These are phyloP conservation scores for Phasia obesa DNA, from an alignment of 2,888 invertebrate genomes.

Conservation along the genomic window DNA sequence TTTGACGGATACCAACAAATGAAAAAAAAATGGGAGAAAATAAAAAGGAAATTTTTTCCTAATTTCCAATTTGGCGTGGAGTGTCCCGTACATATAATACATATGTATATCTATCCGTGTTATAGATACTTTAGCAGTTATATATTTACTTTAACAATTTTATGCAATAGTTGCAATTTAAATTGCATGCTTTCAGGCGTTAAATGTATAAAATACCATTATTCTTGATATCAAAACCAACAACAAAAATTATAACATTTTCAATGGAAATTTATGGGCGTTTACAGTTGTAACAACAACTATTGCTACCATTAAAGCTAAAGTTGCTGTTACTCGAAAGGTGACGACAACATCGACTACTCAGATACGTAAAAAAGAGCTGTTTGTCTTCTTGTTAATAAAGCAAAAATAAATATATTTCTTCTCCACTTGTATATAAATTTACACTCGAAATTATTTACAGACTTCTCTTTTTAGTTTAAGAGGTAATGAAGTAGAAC, in stretches of 20 bases:
- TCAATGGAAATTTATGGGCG: conserved; percentile 40
- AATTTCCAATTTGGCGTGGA: no score
- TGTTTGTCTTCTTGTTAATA: no score
- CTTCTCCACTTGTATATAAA: no score
- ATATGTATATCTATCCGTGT: no score
- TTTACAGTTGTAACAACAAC: neutral
- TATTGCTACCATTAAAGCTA: neutral
- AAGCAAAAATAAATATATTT: no score
- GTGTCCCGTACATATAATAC: no score
- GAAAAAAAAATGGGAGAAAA: no score
- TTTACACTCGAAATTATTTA: neutral
- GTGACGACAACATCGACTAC: no score
- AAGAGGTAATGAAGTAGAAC: no score
- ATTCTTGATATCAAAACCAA: conserved; percentile 38
- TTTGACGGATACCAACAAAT: no score
- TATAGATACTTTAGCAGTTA: conserved; percentile 2
- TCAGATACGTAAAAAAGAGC: no score
- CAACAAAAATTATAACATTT: conserved; percentile 34
- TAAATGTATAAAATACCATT: conserved; percentile 58
- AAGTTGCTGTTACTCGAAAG: neutral
- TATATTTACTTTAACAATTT: conserved; percentile 5
- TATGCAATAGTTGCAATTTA: conserved; percentile 65
- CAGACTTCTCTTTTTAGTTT: neutral
- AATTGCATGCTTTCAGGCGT: conserved; percentile 61
- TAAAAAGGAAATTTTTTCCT: no score